Evolutionary conservation across 2,888 invertebrate genomes (phyloP).

Genomic region (Parapristionchus giblindavisi): DNA sequence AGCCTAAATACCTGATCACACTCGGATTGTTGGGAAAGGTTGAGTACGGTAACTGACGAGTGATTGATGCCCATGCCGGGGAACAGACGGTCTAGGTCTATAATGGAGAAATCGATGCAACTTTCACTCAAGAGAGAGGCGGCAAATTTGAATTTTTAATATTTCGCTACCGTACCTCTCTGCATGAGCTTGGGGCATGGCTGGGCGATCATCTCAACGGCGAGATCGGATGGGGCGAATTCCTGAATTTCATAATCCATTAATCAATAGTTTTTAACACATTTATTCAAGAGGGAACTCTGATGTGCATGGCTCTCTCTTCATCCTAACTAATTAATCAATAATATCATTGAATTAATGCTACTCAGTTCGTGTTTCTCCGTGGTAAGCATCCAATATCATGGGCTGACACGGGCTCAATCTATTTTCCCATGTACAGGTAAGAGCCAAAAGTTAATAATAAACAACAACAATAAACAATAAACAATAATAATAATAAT

Average conservation of each 20-base stretch:
- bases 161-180: conserved; percentile 39
- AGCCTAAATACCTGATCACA: conserved; percentile 43
- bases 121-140: not conserved
- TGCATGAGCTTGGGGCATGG: conserved; percentile 52
- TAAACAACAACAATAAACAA: too few species aligned
- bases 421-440: too few species aligned
- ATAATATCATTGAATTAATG: not conserved
- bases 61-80: conserved; percentile 53
- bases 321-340: too few species aligned
- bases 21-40: conserved; percentile 59
- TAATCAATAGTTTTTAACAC: not conserved
- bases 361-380: too few species aligned
- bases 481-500: too few species aligned
- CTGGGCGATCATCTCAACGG: conserved; percentile 45
- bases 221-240: conserved; percentile 40
- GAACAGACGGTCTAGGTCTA: conserved; percentile 60
- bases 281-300: not conserved
- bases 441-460: too few species aligned
- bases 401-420: too few species aligned
- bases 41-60: conserved; percentile 57
- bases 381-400: too few species aligned
- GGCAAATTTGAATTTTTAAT: conserved; percentile 1
- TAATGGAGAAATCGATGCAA: not conserved
- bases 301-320: not conserved
- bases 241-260: conserved; percentile 24